phyloP scores from a whole-genome alignment of 2,113 vertebrate genomes.

The Orthonyx spaldingii region DNA sequence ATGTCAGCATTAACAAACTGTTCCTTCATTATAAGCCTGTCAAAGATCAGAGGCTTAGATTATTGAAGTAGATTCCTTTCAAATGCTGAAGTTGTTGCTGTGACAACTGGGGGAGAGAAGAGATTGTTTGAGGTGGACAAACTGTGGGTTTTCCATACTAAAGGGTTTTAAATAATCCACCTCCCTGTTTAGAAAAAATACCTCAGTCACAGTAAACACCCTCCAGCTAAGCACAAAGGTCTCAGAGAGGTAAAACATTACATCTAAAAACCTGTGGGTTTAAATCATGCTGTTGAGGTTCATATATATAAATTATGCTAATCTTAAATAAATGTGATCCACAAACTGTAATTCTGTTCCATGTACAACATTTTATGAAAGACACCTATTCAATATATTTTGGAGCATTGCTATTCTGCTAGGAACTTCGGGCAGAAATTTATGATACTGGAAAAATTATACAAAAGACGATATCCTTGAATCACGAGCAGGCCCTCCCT shows the following conservation, averaged over 20 bases:
- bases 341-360: neutral
- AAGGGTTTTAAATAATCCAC: slow-evolving; percentile 33
- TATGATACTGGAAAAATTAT: slow-evolving; percentile 41
- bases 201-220: neutral
- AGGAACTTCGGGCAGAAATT: neutral
- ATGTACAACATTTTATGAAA: slow-evolving; percentile 9
- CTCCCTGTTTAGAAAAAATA: slow-evolving; percentile 35
- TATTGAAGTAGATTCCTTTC: slow-evolving; percentile 78
- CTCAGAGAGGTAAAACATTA: neutral
- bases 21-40: slow-evolving; percentile 76
- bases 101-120: slow-evolving; percentile 67
- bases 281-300: neutral
- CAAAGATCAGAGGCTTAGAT: slow-evolving; percentile 78
- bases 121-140: slow-evolving; percentile 25
- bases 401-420: neutral
- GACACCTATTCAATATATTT: neutral
- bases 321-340: neutral
- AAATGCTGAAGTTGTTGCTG: slow-evolving; percentile 74
- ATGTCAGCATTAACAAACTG: slow-evolving; percentile 77
- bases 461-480: neutral
- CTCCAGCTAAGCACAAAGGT: neutral
- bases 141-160: slow-evolving; percentile 49
- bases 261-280: neutral
- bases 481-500: neutral
- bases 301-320: neutral